phyloP scores from a whole-genome alignment of 2,797 vertebrate genomes.

The Malurus splendens region DNA sequence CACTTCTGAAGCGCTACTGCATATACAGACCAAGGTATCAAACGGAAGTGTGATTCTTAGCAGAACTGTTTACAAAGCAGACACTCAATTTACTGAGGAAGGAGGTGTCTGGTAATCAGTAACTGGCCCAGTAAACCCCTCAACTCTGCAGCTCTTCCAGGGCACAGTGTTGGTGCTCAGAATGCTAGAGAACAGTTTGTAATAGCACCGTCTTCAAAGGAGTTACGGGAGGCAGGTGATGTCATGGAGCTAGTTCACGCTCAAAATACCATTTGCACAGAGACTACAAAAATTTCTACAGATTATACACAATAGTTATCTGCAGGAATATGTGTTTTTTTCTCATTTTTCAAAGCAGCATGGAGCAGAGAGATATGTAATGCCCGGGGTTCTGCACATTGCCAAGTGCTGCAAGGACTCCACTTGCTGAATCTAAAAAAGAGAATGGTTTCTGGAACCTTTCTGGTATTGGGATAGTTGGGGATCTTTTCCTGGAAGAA shows the following conservation, averaged over 20 bases:
- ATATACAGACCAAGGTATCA: not conserved
- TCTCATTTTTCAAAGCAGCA: not conserved
- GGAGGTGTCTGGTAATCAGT: not conserved
- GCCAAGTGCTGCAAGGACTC: not conserved
- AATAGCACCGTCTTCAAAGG: not conserved
- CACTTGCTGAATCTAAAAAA: not conserved
- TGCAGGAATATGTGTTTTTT: not conserved
- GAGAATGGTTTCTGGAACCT: not conserved
- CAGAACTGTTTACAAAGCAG: not conserved
- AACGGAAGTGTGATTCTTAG: not conserved
- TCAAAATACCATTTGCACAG: not conserved
- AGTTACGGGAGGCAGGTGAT: not conserved
- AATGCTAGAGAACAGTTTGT: not conserved
- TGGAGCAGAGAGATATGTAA: not conserved
- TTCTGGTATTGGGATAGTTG: not conserved
- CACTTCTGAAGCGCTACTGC: not conserved
- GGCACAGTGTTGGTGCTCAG: not conserved
- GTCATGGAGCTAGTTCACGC: not conserved
- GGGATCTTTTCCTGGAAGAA: not conserved
- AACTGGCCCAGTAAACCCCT: not conserved
- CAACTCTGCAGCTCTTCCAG: not conserved
- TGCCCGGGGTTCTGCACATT: not conserved
- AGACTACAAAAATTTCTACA: not conserved
- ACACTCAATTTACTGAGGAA: not conserved
- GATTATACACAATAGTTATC: not conserved